Evolutionary conservation across 2,888 invertebrate species (phyloP).

Genomic region (Hofmannophila pseudospretella): DNA sequence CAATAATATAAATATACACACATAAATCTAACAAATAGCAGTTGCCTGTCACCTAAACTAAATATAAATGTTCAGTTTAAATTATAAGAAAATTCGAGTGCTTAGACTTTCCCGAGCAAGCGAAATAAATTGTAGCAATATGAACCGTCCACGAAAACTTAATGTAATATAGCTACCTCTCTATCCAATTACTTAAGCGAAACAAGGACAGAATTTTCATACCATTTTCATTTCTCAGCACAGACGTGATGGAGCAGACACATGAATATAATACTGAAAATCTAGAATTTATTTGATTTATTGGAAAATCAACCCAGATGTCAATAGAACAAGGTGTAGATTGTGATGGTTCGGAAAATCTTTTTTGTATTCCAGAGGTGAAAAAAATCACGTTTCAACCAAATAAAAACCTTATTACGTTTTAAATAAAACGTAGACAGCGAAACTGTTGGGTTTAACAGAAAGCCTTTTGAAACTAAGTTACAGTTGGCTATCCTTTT

Average conservation of each 20-base stretch:
- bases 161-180: conserved; percentile 55
- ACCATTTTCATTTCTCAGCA: conserved; percentile 69
- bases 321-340: conserved; percentile 47
- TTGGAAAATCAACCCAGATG: conserved; percentile 49
- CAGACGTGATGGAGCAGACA: conserved; percentile 72
- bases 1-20: too few relatives aligned
- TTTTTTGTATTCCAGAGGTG: conserved; percentile 68
- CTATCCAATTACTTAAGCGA: conserved; percentile 44
- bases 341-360: conserved; percentile 49
- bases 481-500: conserved; percentile 45
- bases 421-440: conserved; percentile 29
- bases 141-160: conserved; percentile 57
- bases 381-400: conserved; percentile 43
- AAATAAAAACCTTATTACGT: conserved; percentile 36
- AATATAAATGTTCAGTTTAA: conserved; percentile 47
- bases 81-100: conserved; percentile 50
- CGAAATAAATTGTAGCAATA: conserved; percentile 59
- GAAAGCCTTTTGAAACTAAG: conserved; percentile 42
- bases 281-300: conserved; percentile 45
- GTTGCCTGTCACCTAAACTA: too few relatives aligned
- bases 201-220: conserved; percentile 63
- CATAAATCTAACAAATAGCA: too few relatives aligned
- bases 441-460: conserved; percentile 17
- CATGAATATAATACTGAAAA: conserved; percentile 73
- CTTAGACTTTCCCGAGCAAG: conserved; percentile 46